phyloP scores from a whole-genome alignment of 2,797 vertebrate species.

The Cyclopterus lumpus region DNA sequence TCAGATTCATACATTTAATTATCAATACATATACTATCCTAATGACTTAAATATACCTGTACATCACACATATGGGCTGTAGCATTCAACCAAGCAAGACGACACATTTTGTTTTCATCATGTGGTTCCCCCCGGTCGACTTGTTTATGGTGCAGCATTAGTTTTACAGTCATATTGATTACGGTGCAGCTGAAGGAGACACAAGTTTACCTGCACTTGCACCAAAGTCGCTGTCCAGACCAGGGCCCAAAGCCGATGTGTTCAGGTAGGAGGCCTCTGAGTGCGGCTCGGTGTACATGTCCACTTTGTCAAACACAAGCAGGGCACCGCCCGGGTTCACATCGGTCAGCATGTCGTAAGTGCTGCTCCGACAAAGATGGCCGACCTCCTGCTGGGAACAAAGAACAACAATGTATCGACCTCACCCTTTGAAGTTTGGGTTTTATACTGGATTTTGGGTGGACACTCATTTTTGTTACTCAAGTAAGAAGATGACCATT shows the following conservation, averaged over 20 bases:
- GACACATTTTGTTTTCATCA: not conserved
- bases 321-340: slow-evolving; percentile 49
- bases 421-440: not conserved
- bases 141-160: not conserved
- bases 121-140: not conserved
- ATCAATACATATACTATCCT: not conserved
- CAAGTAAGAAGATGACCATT: not conserved
- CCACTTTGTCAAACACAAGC: slow-evolving; percentile 62
- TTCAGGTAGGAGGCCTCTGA: slow-evolving; percentile 66
- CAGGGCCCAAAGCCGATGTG: slow-evolving; percentile 78
- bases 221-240: slow-evolving; percentile 89
- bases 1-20: not conserved
- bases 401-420: not conserved
- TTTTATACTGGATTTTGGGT: not conserved
- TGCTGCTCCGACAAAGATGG: slow-evolving; percentile 66
- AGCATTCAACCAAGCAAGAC: not conserved
- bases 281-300: slow-evolving; percentile 55
- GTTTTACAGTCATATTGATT: not conserved
- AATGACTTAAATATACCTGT: not conserved
- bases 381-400: slow-evolving; percentile 56
- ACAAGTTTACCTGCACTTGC: slow-evolving; percentile 84
- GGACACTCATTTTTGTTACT: not conserved
- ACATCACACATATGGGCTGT: not conserved
- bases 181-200: not conserved
- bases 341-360: slow-evolving; percentile 62